phyloP scores from a whole-genome alignment of 2,797 vertebrate species.

The Megalops cyprinoides region DNA sequence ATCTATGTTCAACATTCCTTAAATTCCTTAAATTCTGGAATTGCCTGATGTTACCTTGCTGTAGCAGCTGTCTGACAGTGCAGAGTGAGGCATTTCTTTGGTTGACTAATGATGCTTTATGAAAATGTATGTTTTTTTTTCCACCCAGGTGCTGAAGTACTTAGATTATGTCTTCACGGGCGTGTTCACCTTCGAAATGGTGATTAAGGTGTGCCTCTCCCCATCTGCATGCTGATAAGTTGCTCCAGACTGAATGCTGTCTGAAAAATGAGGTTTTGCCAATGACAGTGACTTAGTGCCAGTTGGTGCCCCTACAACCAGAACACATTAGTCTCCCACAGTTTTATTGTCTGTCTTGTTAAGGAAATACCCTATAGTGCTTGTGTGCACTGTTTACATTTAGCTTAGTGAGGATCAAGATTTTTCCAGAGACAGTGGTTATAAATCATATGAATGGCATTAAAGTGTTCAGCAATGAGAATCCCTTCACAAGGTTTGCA shows the following conservation, averaged over 20 bases:
- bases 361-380: background rate
- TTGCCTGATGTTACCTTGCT: too few species aligned
- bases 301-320: background rate
- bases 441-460: background rate
- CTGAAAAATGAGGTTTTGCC: background rate
- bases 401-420: background rate
- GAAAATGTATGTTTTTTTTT: background rate
- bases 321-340: background rate
- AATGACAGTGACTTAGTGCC: background rate
- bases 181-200: conserved; percentile 99
- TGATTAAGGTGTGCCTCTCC: conserved; percentile 89
- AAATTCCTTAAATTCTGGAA: too few species aligned
- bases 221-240: background rate
- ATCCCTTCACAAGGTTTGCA: background rate
- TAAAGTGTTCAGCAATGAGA: background rate
- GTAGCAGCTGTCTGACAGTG: too few species aligned
- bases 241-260: background rate
- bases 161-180: conserved; percentile 98
- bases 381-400: background rate
- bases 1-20: too few species aligned
- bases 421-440: background rate
- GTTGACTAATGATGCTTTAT: background rate
- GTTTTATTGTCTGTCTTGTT: conserved; percentile 19
- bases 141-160: conserved; percentile 89
- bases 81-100: background rate